Percentiles rank a stretch among this genome's conserved stretches.
Conservation (phyloP, 2,113 vertebrate genomes). For the Scortum barcoo region DNA sequence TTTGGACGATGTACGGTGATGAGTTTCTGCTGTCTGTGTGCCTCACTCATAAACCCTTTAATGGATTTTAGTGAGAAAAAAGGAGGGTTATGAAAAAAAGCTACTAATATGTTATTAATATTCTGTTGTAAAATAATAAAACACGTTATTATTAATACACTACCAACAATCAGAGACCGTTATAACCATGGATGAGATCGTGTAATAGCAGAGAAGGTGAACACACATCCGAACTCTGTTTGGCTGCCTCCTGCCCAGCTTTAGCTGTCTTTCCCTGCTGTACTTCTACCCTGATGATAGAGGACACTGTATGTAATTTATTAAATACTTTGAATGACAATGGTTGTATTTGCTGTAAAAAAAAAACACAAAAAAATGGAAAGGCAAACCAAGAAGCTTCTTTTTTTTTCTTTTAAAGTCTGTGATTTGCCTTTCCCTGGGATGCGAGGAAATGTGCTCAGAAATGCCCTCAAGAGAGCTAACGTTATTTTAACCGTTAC, state of each 20-base stretch:
- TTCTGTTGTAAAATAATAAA: slow-evolving; percentile 38
- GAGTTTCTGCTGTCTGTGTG: slow-evolving; percentile 39
- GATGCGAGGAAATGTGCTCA: slow-evolving; percentile 48
- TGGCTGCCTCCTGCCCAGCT: slow-evolving; percentile 47
- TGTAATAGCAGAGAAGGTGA: slow-evolving; percentile 33
- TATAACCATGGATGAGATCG: slow-evolving; percentile 6
- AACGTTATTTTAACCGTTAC: slow-evolving; percentile 67
- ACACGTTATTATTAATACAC: slow-evolving; percentile 43
- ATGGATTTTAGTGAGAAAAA: slow-evolving; percentile 9
- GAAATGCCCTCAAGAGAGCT: slow-evolving; percentile 59
- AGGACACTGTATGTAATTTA: slow-evolving; percentile 81
- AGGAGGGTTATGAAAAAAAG: slow-evolving; percentile 33
- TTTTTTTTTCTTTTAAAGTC: slow-evolving; percentile 47
- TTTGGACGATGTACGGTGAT: slow-evolving; percentile 53
- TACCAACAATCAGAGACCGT: slow-evolving; percentile 26
- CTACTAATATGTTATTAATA: slow-evolving; percentile 63
- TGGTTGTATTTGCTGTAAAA: slow-evolving; percentile 76
- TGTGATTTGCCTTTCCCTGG: slow-evolving; percentile 63
- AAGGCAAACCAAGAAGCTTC: slow-evolving; percentile 67
- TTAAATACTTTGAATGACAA: slow-evolving; percentile 79
- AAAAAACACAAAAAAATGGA: slow-evolving; percentile 34
- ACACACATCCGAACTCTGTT: slow-evolving; percentile 60
- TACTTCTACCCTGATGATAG: slow-evolving; percentile 72
- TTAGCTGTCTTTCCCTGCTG: slow-evolving; percentile 73
- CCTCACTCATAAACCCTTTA: slow-evolving; percentile 26